Percentiles rank a stretch among this genome's conserved stretches.
Evolutionary conservation across 2,113 vertebrate species (phyloP).

Genomic region (Recurvirostra avosetta): DNA sequence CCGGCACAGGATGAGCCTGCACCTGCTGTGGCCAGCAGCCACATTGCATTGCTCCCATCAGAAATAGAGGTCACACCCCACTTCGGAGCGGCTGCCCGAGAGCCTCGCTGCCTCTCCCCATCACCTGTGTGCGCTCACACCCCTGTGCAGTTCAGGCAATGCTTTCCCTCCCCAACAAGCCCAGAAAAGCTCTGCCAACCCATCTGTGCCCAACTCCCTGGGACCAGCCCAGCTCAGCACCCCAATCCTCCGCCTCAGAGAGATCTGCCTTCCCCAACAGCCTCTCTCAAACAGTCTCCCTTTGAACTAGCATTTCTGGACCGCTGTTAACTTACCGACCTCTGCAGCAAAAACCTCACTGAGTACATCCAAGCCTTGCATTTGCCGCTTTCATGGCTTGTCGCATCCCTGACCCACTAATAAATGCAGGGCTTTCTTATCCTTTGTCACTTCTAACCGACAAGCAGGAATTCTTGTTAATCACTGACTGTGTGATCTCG

Average conservation of each 20-base stretch:
- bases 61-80: fast-evolving
- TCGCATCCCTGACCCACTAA: not conserved
- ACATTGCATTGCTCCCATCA: not conserved
- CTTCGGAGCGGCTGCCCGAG: not conserved
- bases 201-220: not conserved
- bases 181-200: not conserved
- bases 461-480: constrained; percentile 41
- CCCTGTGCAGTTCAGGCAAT: not conserved
- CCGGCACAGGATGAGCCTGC: not conserved
- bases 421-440: constrained; percentile 20
- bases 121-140: fast-evolving
- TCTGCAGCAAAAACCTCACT: not conserved
- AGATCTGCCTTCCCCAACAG: not conserved
- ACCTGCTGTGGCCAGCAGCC: not conserved
- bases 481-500: constrained; percentile 49
- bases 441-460: constrained; percentile 31
- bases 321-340: not conserved
- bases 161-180: not conserved
- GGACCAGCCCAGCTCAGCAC: not conserved
- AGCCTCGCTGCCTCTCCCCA: not conserved
- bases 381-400: not conserved
- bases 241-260: fast-evolving
- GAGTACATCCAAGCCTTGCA: not conserved
- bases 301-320: not conserved
- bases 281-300: not conserved